phyloP scores from a whole-genome alignment of 1,140 invertebrate species.

The Trypoxylus dichotomus region DNA sequence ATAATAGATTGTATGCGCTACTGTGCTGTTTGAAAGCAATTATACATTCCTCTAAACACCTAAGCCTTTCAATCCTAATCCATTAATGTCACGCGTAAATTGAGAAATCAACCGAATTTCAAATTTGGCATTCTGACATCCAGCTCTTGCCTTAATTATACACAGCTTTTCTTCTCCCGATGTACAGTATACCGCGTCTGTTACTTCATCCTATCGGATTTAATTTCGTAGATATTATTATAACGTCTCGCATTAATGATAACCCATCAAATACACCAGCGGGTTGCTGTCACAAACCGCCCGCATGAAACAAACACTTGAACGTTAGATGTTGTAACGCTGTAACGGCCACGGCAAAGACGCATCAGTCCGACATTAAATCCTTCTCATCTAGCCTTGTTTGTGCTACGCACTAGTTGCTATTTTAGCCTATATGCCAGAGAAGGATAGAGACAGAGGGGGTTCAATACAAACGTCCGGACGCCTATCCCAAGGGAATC shows the following conservation, averaged over 20 bases:
- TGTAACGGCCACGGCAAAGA: background rate
- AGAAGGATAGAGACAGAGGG: background rate
- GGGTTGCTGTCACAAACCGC: slow-evolving; percentile 17
- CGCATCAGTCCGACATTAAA: background rate
- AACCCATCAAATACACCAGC: slow-evolving; percentile 20
- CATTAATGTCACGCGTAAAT: background rate
- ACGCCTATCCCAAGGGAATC: background rate
- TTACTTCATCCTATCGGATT: slow-evolving; percentile 16
- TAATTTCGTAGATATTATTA: slow-evolving; percentile 16
- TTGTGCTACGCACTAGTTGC: background rate
- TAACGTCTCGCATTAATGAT: slow-evolving; percentile 18
- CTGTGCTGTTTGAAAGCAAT: too few species aligned
- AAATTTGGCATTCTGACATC: background rate
- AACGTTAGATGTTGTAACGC: background rate
- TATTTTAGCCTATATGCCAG: background rate
- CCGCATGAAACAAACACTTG: slow-evolving; percentile 15
- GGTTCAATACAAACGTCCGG: background rate
- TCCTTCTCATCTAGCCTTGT: background rate
- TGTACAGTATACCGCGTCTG: background rate
- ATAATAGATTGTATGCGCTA: too few species aligned
- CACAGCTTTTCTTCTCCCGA: background rate
- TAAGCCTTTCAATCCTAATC: too few species aligned
- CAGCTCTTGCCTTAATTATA: background rate
- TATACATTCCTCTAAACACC: too few species aligned
- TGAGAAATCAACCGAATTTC: background rate